These are phyloP conservation scores for Solen grandis DNA, from an alignment of 1,140 invertebrate genomes.

Conservation along the genomic window DNA sequence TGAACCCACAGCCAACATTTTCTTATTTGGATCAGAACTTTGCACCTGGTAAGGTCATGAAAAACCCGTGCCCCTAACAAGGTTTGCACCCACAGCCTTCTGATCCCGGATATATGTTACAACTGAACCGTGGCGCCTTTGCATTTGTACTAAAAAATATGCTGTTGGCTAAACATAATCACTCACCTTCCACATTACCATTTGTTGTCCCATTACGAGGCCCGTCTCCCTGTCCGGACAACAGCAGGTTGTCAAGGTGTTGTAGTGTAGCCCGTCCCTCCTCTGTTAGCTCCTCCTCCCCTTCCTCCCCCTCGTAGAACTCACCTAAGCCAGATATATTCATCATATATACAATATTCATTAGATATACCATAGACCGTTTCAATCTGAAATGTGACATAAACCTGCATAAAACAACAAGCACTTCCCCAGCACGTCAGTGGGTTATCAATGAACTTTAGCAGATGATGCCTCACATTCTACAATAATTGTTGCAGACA, in stretches of 20 bases:
- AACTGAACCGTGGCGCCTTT: no score
- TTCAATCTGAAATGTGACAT: background rate
- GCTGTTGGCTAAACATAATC: no score
- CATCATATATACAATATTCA: background rate
- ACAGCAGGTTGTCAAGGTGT: slow-evolving; percentile 34
- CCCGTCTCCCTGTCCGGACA: slow-evolving; percentile 31
- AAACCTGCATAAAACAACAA: no score
- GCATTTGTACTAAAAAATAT: no score
- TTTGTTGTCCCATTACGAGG: no score
- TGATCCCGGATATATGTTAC: no score
- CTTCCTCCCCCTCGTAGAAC: slow-evolving; percentile 47
- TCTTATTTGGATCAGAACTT: no score
- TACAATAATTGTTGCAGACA: background rate
- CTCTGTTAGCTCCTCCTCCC: slow-evolving; percentile 39
- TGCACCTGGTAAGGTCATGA: no score
- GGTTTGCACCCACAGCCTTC: no score
- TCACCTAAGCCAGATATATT: slow-evolving; percentile 24
- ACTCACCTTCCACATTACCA: no score
- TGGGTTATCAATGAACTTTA: background rate
- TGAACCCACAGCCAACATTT: no score
- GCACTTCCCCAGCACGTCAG: background rate
- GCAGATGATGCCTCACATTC: background rate
- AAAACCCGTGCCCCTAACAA: no score
- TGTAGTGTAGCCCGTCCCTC: slow-evolving; percentile 34
- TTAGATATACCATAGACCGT: background rate